Evolutionary conservation across 2,797 vertebrate species (phyloP), one percentile per base, ranked within the genome.

Genomic region (Scolopax rusticola): DNA sequence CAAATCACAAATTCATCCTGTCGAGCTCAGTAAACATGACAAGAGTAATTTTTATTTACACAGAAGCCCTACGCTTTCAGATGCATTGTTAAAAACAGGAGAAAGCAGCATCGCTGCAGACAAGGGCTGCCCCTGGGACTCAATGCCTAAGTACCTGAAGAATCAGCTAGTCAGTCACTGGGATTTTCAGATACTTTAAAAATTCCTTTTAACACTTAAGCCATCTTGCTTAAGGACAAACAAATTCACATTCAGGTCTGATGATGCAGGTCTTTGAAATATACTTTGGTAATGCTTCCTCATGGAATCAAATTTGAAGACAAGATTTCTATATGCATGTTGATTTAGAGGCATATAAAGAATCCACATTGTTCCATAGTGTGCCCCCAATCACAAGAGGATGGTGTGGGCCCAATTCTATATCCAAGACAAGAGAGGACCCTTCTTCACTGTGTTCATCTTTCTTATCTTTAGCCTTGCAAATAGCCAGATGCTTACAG

Each of bases 141-240:
- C 24, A 2, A 3, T 50, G 70, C 64, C 36, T 79, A 33, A 91
- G 67, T 32, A 53, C 51, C 70, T 79, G n/a, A 94, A 85, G 87
- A 89, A 90, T 56, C 89, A 70, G 51, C 23, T 27, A 64, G 36
- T 77, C 80, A 76, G 0, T 88, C 24, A 4, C 47, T 24, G 63
- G 70, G 70, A 88, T 97, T 93, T 95, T 94, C 85, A 90, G 60
- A 93, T 18, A 24, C 28, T 69, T 94, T 90, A 65, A 95, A 88
- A 91, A 90, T 64, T 82, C 20, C 53, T 95, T 93, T 90, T 75
- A 90, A 82, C 56, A 47, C 64, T 81, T 76, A 76, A 69, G 79
- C 47, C 71, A 40, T 14, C 53, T 90, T 84, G 88, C 86, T 90
- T 87, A 60, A 90, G 67, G 88, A 90, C 12, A 4, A 91, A 96